Percentiles rank a stretch among this genome's conserved stretches.
Evolutionary conservation across 30 jellyfish, hydroid and myxozoan genomes (phyloP).

Genomic region (Aurelia sp.): DNA sequence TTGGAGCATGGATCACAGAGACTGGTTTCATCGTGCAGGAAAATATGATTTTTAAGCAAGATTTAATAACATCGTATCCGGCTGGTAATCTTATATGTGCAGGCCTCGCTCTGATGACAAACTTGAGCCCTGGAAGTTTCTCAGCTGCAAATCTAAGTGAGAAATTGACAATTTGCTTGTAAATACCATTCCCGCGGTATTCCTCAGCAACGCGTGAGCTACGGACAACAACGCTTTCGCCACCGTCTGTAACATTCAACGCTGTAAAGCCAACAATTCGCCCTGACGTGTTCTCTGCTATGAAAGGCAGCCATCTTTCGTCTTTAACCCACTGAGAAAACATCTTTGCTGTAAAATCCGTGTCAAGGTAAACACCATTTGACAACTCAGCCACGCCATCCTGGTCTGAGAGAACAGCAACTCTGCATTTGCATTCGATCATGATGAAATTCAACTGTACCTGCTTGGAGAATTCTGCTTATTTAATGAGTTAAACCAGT

Average conservation of each 20-base stretch:
- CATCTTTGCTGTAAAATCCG: slow-evolving; percentile 34
- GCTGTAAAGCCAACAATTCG: slow-evolving; percentile 56
- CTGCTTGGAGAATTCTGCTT: too few relatives aligned
- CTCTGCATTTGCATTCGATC: too few relatives aligned
- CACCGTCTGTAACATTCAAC: slow-evolving; percentile 38
- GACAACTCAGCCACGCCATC: slow-evolving; percentile 22
- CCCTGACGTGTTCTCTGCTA: slow-evolving; percentile 39
- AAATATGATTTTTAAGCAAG: slow-evolving; percentile 9
- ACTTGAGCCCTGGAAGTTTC: background rate
- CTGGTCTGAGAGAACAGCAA: slow-evolving; percentile 22
- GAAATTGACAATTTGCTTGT: slow-evolving; percentile 26
- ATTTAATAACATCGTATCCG: slow-evolving; percentile 15
- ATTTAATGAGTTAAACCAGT: too few relatives aligned
- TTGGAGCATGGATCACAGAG: background rate
- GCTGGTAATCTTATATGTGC: slow-evolving; percentile 37
- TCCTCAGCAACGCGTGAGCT: slow-evolving; percentile 62
- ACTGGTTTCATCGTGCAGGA: slow-evolving; percentile 26
- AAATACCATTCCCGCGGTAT: slow-evolving; percentile 51
- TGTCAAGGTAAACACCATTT: slow-evolving; percentile 25
- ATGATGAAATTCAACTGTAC: too few relatives aligned
- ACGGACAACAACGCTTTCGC: slow-evolving; percentile 50
- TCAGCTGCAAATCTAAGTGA: slow-evolving; percentile 23
- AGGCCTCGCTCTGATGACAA: slow-evolving; percentile 43
- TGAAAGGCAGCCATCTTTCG: slow-evolving; percentile 41
- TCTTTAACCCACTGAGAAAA: slow-evolving; percentile 56